Evolutionary conservation across 2,888 invertebrate genomes (phyloP).

Genomic region (Synergus itoensis): DNA sequence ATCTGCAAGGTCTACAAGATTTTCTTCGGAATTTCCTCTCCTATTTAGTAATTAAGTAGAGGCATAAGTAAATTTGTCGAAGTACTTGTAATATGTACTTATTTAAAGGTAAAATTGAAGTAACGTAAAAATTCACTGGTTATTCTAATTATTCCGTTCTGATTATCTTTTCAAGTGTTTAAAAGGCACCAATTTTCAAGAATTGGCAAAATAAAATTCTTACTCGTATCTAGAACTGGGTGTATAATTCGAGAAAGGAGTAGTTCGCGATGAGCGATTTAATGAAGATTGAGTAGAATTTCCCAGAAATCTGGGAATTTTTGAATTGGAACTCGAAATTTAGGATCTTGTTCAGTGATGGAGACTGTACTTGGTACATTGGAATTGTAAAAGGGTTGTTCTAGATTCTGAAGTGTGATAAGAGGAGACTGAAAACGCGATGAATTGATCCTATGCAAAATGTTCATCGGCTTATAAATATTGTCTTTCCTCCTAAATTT

Average conservation of each 20-base stretch:
- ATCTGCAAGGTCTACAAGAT: conserved; percentile 55
- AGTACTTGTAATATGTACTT: no score
- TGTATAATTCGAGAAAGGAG: background rate
- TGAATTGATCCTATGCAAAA: background rate
- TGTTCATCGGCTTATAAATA: background rate
- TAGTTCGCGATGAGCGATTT: background rate
- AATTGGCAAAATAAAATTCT: background rate
- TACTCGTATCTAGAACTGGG: background rate
- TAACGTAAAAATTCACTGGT: background rate
- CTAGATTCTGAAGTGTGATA: background rate
- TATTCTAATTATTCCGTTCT: background rate
- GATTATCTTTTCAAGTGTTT: background rate
- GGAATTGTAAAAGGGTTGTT: background rate
- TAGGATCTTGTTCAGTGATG: background rate
- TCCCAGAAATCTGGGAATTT: background rate
- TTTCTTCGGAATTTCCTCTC: conserved; percentile 43
- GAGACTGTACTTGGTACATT: background rate
- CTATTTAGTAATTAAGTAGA: background rate
- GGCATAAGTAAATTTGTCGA: no score
- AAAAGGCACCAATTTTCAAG: background rate
- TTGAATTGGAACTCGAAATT: background rate
- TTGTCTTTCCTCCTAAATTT: background rate
- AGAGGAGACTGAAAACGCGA: background rate
- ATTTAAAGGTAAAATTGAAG: no score
- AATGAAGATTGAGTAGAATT: background rate